Percentiles rank a stretch among this genome's conserved stretches.
phyloP scores from a whole-genome alignment of 2,113 vertebrate genomes.

The Verasper variegatus region DNA sequence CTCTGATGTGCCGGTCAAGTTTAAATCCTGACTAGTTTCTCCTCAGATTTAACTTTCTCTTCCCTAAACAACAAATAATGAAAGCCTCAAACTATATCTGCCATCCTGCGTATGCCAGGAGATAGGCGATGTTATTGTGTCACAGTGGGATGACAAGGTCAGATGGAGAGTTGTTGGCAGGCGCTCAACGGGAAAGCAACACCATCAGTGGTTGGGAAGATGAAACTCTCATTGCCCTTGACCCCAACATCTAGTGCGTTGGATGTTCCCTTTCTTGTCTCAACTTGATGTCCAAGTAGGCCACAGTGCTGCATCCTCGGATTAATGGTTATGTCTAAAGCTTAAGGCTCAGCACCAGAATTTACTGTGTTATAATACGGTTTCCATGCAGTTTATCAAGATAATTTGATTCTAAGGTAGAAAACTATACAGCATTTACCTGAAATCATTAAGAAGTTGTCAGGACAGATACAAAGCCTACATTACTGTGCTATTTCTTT shows the following conservation, averaged over 20 bases:
- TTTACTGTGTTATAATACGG: neutral
- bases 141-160: conserved; percentile 68
- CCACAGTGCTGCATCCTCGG: conserved; percentile 5
- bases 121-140: conserved; percentile 40
- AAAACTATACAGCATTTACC: neutral
- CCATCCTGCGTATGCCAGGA: conserved; percentile 22
- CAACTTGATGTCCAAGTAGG: conserved; percentile 18
- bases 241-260: conserved; percentile 12
- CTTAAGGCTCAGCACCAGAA: neutral
- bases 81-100: neutral
- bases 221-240: conserved; percentile 59
- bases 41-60: neutral
- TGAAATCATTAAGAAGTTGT: neutral
- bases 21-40: neutral
- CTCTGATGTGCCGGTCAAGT: conserved; percentile 18
- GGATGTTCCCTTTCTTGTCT: conserved; percentile 37
- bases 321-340: conserved; percentile 12
- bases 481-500: neutral
- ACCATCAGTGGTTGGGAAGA: conserved; percentile 58
- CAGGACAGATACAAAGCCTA: neutral
- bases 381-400: neutral
- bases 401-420: neutral
- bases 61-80: conserved; percentile 30
- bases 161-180: conserved; percentile 53
- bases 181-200: conserved; percentile 53